A percentile compares a stretch with the other conserved stretches of the same genome.
phyloP scores from a whole-genome alignment of 2,113 vertebrate species.

The Propithecus coquereli region DNA sequence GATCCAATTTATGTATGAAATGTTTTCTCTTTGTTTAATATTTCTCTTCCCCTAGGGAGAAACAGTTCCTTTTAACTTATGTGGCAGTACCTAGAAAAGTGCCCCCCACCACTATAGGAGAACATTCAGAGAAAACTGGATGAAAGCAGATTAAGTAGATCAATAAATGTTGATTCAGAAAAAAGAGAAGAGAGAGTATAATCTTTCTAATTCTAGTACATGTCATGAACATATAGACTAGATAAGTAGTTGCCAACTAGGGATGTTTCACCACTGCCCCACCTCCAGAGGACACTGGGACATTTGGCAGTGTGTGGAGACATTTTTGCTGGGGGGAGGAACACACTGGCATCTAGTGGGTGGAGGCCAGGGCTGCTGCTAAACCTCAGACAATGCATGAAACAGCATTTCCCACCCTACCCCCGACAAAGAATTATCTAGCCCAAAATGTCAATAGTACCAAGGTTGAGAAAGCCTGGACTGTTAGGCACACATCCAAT shows the following conservation, averaged over 20 bases:
- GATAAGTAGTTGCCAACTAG: background rate
- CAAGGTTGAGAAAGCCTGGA: background rate
- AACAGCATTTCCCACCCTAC: background rate
- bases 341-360: background rate
- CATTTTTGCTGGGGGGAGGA: background rate
- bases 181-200: background rate
- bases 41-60: background rate
- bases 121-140: background rate
- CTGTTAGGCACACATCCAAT: background rate
- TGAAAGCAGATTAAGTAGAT: background rate
- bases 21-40: conserved; percentile 5
- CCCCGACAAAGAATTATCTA: background rate
- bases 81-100: background rate
- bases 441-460: background rate
- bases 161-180: background rate
- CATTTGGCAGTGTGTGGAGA: background rate
- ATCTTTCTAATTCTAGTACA: background rate
- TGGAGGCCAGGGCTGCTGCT: background rate
- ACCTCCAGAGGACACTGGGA: background rate
- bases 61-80: background rate
- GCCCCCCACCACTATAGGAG: background rate
- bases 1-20: background rate
- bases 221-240: background rate
- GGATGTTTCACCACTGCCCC: background rate
- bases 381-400: background rate